Conservation (phyloP, 2,113 vertebrate species). For the Setophaga coronata region DNA sequence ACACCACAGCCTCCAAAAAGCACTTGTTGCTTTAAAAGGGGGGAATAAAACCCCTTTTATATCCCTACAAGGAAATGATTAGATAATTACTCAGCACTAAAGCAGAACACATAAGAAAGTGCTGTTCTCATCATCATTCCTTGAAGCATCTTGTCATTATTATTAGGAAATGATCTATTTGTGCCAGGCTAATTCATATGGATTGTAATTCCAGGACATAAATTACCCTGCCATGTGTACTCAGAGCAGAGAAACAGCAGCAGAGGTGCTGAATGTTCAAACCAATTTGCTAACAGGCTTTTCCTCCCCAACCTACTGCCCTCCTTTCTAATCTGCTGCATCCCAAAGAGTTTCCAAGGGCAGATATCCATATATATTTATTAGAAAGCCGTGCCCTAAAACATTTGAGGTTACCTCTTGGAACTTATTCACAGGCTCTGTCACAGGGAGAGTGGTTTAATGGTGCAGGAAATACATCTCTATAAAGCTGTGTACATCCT, state of each 20-base stretch:
- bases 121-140: slow-evolving; percentile 18
- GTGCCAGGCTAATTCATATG: slow-evolving; percentile 46
- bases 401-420: not conserved
- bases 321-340: not conserved
- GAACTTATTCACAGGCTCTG: not conserved
- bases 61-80: not conserved
- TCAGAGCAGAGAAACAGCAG: not conserved
- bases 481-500: slow-evolving; percentile 10
- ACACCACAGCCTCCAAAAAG: not conserved
- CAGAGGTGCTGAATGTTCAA: not conserved
- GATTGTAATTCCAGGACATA: slow-evolving; percentile 48
- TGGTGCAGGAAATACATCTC: slow-evolving; percentile 8
- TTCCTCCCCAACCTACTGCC: not conserved
- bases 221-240: slow-evolving; percentile 13
- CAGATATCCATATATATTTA: not conserved
- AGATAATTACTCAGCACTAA: slow-evolving; percentile 34
- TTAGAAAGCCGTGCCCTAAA: not conserved
- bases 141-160: slow-evolving; percentile 49
- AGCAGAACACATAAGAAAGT: slow-evolving; percentile 6
- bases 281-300: not conserved
- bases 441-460: slow-evolving; percentile 5
- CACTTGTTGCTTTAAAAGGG: not conserved
- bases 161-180: slow-evolving; percentile 42
- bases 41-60: not conserved
- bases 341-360: not conserved